Base-by-base conservation (phyloP, 2,113 vertebrate genomes). In the Callocephalon fimbriatum region DNA sequence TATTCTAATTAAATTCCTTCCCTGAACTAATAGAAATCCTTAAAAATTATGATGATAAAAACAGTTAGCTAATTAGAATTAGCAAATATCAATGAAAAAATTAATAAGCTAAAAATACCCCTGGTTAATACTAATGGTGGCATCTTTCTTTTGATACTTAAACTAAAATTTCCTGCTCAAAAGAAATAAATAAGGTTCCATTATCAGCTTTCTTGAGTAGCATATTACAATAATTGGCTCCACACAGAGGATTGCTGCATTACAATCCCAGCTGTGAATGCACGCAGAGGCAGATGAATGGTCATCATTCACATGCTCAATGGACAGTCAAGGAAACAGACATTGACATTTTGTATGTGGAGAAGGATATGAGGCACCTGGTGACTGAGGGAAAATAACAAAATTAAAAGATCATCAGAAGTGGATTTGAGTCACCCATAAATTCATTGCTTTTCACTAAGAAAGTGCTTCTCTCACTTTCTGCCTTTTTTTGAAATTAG, bases 1-100 rank as follows among this genome's bases (percentile, higher is more conserved):
- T 88, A 93, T 78, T 91, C 8, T 95, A 97, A 97, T 96, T 95
- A 91, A 94, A 95, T 77, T 91, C 22, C 23, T 21, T 77, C 45
- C 47, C 38, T 50, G 86, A 86, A 96, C 76, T 94, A 93, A 95
- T 84, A 92, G 67, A 91, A 97, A 84, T 54, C 72, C 54, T 91
- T 86, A 71, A 92, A 93, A 92, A 83, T 40, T 62, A 83, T 45
- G 45, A 83, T 9, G 21, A 88, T 93, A 91, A 94, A 95, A 77
- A 19, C 40, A 88, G 53, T 77, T 92, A 61, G 47, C 32, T 95
- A 86, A 96, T 95, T 96, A 88, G 44, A 86, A 68, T 15, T 31
- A 88, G 59, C 32, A 95, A 95, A 95, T 88, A 94, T 81, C 2
- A 91, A 86, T 79, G 4, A 58, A 95, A 91, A 93, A 67, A 16